Conservation (phyloP, 2,797 vertebrate genomes). For the Acropternis orthonyx region DNA sequence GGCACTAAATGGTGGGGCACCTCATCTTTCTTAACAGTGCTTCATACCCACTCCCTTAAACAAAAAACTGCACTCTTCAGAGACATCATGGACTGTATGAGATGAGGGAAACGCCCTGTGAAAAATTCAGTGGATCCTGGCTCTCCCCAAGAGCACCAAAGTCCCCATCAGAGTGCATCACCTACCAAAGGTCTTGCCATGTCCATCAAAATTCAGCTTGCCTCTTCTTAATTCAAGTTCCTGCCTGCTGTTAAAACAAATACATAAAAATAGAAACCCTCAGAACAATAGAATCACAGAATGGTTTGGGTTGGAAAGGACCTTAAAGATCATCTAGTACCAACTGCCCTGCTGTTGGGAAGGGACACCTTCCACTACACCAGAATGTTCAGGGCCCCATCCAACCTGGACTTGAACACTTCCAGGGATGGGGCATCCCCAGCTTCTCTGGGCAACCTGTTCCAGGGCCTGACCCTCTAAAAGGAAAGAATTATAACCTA, state of each 20-base stretch:
- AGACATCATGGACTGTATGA: fast-evolving
- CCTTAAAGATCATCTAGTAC: neutral
- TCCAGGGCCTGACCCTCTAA: neutral
- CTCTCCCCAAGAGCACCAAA: neutral
- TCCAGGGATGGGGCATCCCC: neutral
- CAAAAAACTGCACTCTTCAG: neutral
- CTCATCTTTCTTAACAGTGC: neutral
- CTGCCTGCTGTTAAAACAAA: neutral
- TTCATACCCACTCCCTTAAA: neutral
- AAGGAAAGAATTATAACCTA: neutral
- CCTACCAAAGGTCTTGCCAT: neutral
- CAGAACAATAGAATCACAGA: neutral
- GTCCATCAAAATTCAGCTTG: neutral
- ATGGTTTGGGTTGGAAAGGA: neutral
- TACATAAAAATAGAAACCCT: neutral
- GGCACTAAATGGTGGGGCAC: fast-evolving
- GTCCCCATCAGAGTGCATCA: neutral
- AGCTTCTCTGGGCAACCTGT: neutral
- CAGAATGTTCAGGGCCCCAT: neutral
- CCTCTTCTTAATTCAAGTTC: neutral
- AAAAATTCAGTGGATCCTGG: neutral
- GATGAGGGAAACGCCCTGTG: neutral
- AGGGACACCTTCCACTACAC: neutral
- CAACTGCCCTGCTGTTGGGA: neutral
- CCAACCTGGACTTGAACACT: neutral